Evolutionary conservation across 2,113 vertebrate species (phyloP), one percentile per base, ranked within the genome.

Genomic region (Dicrurus megarhynchus): DNA sequence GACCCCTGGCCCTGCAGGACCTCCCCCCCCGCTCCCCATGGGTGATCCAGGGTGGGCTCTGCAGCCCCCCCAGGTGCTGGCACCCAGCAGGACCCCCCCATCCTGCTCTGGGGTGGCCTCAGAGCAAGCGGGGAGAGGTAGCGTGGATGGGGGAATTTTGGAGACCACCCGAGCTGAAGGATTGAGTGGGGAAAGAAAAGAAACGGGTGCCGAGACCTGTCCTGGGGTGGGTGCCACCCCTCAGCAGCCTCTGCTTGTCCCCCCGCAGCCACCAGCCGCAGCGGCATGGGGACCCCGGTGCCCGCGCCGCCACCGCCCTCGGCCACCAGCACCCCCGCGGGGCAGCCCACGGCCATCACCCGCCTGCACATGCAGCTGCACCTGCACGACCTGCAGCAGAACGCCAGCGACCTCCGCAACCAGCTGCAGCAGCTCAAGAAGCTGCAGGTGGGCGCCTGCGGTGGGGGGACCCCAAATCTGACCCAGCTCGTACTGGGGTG

Each of bases 331-430:
- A 97, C 97, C 3, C 97, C 98, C 0, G 97, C 97, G 5, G 98
- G 97, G 16, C 99, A 98, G 88, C 96, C 98, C 93, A 98, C 98
- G 14, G 97, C 98, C 26, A 91, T 99, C 91, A 98, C 97, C 83
- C 99, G 98, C 46, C 92, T 99, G 93, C 99, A 99, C 97, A 99
- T 99, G 99, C 99, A 99, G 98, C 98, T 99, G 87, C 99, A 99
- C 92, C 98, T 99, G 84, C 98, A 99, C 8, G 99, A 99, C 95
- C 98, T 99, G 89, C 99, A 99, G 97, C 99, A 99, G 93, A 99
- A 99, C 7, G 98, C 99, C 96, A 99, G 98, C 8, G 99, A 99
- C 92, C 98, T 99, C 77, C 98, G 99, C 57, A 98, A 99, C 94
- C 99, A 99, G 97, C 98, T 99, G 20, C 96, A 98, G 89, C 99